Base-by-base conservation (phyloP, 2,797 vertebrate genomes). In the Hydrocynus forskahlii region DNA sequence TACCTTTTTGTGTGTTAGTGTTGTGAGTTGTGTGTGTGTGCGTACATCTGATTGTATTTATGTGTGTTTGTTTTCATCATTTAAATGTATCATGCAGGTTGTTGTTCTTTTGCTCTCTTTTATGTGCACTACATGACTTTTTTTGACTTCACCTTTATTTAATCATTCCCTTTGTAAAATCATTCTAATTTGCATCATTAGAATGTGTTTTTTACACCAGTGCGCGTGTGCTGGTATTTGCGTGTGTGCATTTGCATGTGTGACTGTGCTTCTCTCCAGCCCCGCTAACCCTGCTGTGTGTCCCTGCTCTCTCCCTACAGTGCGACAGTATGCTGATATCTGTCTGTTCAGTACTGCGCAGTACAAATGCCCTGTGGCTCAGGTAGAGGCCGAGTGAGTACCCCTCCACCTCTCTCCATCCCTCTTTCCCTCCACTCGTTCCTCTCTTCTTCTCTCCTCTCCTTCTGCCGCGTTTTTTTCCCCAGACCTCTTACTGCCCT, bases 341-440 rank as follows among this genome's bases (percentile, higher is more conserved):
- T 97, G 96, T 90, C 92, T 96, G 81, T 97, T 96, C 91, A 96
- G 95, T 90, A 95, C 94, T 0, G 95, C 96, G 23, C 95, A 97
- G 90, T 96, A 96, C 88, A 96, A 96, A 90, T 96, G 95, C 83
- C 91, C 95, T 0, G 95, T 96, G 68, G 95, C 95, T 66, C 93
- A 93, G 83, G 81, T 92, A 0, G 96, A 96, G 84, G 94, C 93
- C 64, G 95, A 96, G 96, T 96, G 88, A 96, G 96, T 96, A 90
- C 14, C 50, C 75, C 64, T 75, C 55, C 21, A 23, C 38, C 72
- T 74, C 63, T 10, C 63, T 45, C 67, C 48, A 48, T 48, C 54
- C 48, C 62, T 67, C 71, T 66, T 38, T 71, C 35, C 43, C 38
- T 23, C 38, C 23, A 48, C 21, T 43, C 9, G 14, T 59, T 12